A percentile compares a stretch with the other conserved stretches of the same genome.
phyloP scores from a whole-genome alignment of 2,888 invertebrate species.

The Luperina testacea region DNA sequence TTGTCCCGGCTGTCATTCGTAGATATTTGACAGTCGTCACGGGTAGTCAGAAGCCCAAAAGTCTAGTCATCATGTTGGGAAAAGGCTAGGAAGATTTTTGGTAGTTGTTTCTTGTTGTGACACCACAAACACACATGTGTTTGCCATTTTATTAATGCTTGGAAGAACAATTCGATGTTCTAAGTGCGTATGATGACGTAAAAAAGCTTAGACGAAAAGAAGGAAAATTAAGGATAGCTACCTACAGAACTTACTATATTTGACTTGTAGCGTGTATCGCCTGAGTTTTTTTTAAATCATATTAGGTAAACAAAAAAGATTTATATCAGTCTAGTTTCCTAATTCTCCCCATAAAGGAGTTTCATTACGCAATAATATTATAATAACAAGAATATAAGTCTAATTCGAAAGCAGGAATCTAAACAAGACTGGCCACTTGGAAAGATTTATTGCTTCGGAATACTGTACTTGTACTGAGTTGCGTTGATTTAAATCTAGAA shows the following conservation, averaged over 20 bases:
- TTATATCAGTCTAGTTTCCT: not conserved
- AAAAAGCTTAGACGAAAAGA: no score
- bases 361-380: conserved; percentile 36
- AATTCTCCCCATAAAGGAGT: not conserved
- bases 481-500: conserved; percentile 49
- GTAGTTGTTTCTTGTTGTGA: not conserved
- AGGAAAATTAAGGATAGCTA: not conserved
- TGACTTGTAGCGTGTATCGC: not conserved
- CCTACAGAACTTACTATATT: not conserved
- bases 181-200: not conserved
- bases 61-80: not conserved
- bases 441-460: conserved; percentile 53
- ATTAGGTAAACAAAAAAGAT: not conserved
- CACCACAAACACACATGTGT: not conserved
- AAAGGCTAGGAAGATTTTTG: not conserved
- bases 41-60: no score
- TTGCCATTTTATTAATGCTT: not conserved
- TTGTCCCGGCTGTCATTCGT: no score
- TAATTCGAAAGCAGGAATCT: conserved; percentile 54
- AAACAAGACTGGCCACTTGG: conserved; percentile 52
- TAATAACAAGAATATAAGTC: conserved; percentile 40
- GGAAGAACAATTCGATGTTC: not conserved
- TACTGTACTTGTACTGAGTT: conserved; percentile 28
- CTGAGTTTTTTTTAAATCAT: not conserved
- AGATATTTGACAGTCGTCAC: no score